Evolutionary conservation across 1,140 invertebrate species (phyloP), one percentile per base, ranked within the genome.

Genomic region (Sycobia sp.): DNA sequence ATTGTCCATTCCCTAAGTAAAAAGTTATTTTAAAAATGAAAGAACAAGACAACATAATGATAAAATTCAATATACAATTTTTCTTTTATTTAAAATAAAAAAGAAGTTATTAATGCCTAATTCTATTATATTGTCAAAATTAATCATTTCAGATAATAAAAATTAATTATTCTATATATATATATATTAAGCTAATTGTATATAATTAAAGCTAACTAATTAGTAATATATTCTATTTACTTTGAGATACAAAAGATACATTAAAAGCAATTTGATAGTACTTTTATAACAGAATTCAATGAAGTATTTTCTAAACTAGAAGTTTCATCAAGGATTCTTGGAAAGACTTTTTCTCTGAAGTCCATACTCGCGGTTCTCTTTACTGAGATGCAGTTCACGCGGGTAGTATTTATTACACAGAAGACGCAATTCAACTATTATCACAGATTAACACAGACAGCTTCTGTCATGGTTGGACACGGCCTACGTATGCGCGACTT

Each of bases 371-470:
- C 23, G 51, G 47, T 50, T 56, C 54, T 55, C 66, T 66, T 70
- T 69, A 34, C 55, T 47, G 60, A 67, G 47, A 69, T 70, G 65
- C 58, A 74, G 66, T 49, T 66, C 57, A 70, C 71, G 68, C 58
- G 70, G 67, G 68, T 72, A 54, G 62, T 73, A 72, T 72, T 62
- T 75, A 74, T 69, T 74, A 72, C 66, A 73, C 68, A 75, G 72
- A 71, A 71, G 66, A 69, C 69, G 70, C 69, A 72, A 62, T 72
- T 77, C 74, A 76, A 77, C 75, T 79, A 78, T 76, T 79, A 79
- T 78, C 77, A 79, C 77, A 78, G 77, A 79, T 79, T 76, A 75
- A 75, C 70, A 79, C 76, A 78, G 73, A 76, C 73, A 75, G 73
- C 69, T 76, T 73, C 62, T 75, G 75, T 75, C 71, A 71, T 71